Evolutionary conservation across 2,113 vertebrate genomes (phyloP).

Genomic region (Cyprinodon variegatus): DNA sequence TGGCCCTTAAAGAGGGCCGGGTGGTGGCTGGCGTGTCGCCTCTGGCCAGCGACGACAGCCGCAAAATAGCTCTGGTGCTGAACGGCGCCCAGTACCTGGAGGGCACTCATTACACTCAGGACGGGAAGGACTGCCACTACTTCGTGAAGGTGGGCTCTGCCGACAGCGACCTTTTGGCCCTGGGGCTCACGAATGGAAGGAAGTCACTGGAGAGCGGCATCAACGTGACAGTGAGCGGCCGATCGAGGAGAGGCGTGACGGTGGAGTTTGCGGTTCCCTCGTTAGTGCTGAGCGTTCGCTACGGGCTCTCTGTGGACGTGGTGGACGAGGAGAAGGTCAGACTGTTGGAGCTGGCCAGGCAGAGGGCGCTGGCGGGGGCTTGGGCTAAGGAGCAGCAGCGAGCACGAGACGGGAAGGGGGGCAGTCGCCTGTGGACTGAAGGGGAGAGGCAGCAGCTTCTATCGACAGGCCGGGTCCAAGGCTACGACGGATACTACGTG

Average conservation of each 20-base stretch:
- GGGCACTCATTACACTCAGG: constrained; percentile 94
- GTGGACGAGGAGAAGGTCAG: constrained; percentile 95
- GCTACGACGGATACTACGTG: constrained; percentile 98
- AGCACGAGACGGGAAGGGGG: constrained; percentile 91
- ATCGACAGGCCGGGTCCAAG: constrained; percentile 91
- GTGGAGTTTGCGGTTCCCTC: constrained; percentile 90
- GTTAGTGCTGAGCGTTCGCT: constrained; percentile 91
- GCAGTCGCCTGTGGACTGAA: constrained; percentile 96
- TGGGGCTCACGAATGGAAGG: constrained; percentile 91
- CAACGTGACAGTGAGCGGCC: constrained; percentile 93
- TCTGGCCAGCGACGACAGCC: constrained; percentile 92
- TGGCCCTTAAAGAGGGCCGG: constrained; percentile 92
- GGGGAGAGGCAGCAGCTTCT: constrained; percentile 98
- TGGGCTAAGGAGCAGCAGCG: constrained; percentile 97
- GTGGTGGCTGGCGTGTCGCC: constrained; percentile 89
- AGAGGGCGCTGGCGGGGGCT: constrained; percentile 89
- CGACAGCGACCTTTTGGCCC: constrained; percentile 90
- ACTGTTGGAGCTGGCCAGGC: constrained; percentile 92
- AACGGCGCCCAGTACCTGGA: constrained; percentile 94
- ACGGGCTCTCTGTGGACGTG: constrained; percentile 88
- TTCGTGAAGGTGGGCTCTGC: constrained; percentile 95
- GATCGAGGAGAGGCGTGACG: constrained; percentile 91
- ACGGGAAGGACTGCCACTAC: constrained; percentile 94
- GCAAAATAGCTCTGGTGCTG: constrained; percentile 92
- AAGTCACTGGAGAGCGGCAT: constrained; percentile 92